Evolutionary conservation across 53 echinoderm and acorn worm genomes (phyloP), one percentile per base, ranked within the genome.

Genomic region (Hippasteria phrygiana): DNA sequence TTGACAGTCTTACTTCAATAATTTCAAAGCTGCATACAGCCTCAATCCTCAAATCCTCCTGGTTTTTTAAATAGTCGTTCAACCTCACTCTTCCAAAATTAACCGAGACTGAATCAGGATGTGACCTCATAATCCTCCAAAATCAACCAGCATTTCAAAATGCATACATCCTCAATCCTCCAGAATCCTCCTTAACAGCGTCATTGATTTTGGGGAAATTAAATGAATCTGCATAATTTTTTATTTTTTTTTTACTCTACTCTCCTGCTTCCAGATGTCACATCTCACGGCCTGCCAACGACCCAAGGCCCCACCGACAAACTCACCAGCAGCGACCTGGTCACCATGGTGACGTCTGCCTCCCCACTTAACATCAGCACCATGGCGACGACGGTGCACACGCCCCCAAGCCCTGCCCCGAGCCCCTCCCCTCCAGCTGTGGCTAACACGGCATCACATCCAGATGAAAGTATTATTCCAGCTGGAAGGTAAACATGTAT

Each of bases 321-420:
- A 71, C 67, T 91, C 29, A 71, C 87, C 39, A 17, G 77, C 42
- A 78, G 33, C 71, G 91, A 91, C 55, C 77, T 91, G 18, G 77
- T 91, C 32, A 43, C 87, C 53, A 87, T 91, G 91, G 88, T 77
- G 32, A 91, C 91, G 29, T 65, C 90, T 18, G 41, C 90, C 43
- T 87, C 87, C 51, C 91, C 91, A 17, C 78, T 77, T 34, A 91
- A 87, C 71, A 91, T 91, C 67, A 91, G 87, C 33, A 91, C 91
- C 53, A 87, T 91, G 87, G 87, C 91, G 5, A 90, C 93, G 17
- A 87, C 95, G 17, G 90, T 97, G 72, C 97, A 91, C 69, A 98
- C 95, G 24, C 94, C 94, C 75, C 98, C 98, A 3, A 98, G 95
- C 88, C 98, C 98, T 20, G 91, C 94, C 7, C 94, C 91, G 31